Evolutionary conservation across 2,888 invertebrate genomes (phyloP), one percentile per base, ranked within the genome.

Genomic region (Rugalucina vietnamica): DNA sequence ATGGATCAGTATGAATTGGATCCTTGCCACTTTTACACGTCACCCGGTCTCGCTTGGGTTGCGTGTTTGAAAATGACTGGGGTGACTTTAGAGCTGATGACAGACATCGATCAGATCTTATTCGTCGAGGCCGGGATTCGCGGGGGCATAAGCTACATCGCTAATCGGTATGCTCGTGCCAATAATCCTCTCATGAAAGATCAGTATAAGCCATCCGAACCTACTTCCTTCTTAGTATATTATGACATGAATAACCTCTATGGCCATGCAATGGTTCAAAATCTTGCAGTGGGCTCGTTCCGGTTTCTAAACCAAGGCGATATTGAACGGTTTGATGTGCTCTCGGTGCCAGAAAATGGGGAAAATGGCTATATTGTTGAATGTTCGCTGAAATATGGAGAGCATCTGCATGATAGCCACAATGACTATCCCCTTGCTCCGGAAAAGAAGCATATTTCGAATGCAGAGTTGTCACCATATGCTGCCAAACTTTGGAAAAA

Each of bases 241-340:
- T 29, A 75, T 1, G 84, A 84, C 60, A 57, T 69, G 2, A 84
- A 80, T n/a, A 84, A 81, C 37, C 60, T 84, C 0, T 84, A 84
- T 39, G 76, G 89, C 81, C 74, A 36, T 43, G 90, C 90, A 37
- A 90, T 93, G 90, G 60, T 70, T 73, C 90, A 91, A 81, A 83
- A 83, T 5, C 73, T 93, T 74, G 92, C 93, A 29, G 75, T 76
- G 65, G 82, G 83, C 24, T 82, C 88, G 18, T 92, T 93, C 81
- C 18, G 85, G 37, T 91, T 91, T 82, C 75, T 88, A 34, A 73
- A 71, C 34, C 72, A 88, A 18, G 54, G 36, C 4, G 43, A 76
- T 43, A 36, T 21, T 24, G 65, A 65, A 34, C 1, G 3, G 10
- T 14, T 65, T 34, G 65, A 65, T 36, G 21, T 65, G 32, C 32